phyloP scores from a whole-genome alignment of 2,888 invertebrate species.

The Hetaerina titia region DNA sequence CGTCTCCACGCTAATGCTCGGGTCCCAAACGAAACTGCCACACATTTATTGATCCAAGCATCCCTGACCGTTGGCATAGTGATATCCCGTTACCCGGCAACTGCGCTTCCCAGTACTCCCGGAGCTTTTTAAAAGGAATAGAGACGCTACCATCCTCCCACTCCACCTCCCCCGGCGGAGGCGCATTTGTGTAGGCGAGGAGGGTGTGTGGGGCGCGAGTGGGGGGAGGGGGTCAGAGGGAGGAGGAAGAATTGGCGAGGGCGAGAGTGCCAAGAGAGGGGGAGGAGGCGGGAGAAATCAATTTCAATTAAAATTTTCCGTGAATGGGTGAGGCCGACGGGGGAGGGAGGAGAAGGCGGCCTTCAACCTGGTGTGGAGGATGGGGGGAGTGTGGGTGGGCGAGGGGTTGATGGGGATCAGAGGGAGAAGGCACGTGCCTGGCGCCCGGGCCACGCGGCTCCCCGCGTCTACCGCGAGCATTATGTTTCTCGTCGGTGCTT shows the following conservation, averaged over 20 bases:
- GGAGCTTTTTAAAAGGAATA: neutral
- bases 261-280: too few relatives aligned
- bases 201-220: neutral
- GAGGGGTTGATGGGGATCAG: neutral
- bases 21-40: neutral
- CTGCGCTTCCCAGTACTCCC: neutral
- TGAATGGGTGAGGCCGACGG: neutral
- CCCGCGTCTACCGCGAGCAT: too few relatives aligned
- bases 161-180: neutral
- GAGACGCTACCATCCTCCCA: neutral
- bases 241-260: neutral
- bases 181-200: too few relatives aligned
- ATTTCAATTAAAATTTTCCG: neutral
- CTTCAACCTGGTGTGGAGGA: too few relatives aligned
- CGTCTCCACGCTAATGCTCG: too few relatives aligned
- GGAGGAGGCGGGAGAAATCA: neutral
- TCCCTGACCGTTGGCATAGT: neutral
- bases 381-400: neutral
- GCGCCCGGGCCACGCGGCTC: neutral
- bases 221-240: neutral
- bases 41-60: neutral
- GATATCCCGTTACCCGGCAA: neutral
- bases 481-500: too few relatives aligned
- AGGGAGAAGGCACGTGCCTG: neutral
- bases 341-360: neutral